Percentiles rank a stretch among this genome's conserved stretches.
phyloP scores from a whole-genome alignment of 2,797 vertebrate species.

The Pangasius sanitwongsei region DNA sequence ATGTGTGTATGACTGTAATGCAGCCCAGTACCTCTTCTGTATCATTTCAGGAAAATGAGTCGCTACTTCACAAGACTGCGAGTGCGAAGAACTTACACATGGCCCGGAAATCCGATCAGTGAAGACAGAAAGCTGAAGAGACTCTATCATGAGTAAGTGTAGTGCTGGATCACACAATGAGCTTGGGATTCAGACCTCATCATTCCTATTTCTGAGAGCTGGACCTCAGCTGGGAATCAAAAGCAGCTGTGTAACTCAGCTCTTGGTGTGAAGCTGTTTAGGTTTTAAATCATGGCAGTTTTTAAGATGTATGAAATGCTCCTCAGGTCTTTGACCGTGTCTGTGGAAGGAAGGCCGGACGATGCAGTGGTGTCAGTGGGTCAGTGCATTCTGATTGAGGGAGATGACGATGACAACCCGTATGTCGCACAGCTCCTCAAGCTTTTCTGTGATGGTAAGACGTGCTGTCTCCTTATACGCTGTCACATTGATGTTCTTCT shows the following conservation, averaged over 20 bases:
- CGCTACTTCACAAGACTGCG: slow-evolving; percentile 72
- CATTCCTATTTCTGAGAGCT: background rate
- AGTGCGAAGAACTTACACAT: slow-evolving; percentile 71
- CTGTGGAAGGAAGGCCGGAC: slow-evolving; percentile 64
- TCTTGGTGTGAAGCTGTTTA: background rate
- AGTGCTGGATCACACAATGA: background rate
- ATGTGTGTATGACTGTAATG: background rate
- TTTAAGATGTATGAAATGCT: background rate
- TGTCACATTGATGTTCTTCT: background rate
- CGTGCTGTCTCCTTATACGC: background rate
- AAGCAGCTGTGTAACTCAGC: background rate
- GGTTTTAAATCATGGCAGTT: background rate
- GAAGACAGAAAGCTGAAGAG: slow-evolving; percentile 77
- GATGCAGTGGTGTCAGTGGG: slow-evolving; percentile 71
- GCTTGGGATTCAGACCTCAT: too few relatives aligned
- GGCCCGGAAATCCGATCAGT: slow-evolving; percentile 71
- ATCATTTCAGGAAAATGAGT: slow-evolving; percentile 67
- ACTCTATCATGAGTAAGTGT: slow-evolving; percentile 75
- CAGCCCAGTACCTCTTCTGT: background rate
- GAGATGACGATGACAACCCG: slow-evolving; percentile 78
- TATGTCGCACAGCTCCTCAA: slow-evolving; percentile 83
- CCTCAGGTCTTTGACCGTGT: slow-evolving; percentile 79
- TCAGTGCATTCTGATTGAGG: slow-evolving; percentile 86
- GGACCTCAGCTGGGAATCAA: background rate
- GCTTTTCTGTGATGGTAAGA: slow-evolving; percentile 87